Percentiles rank a stretch among this genome's conserved stretches.
These are phyloP conservation scores for Camponotus pennsylvanicus DNA, from an alignment of 1,140 invertebrate genomes.

Conservation along the genomic window DNA sequence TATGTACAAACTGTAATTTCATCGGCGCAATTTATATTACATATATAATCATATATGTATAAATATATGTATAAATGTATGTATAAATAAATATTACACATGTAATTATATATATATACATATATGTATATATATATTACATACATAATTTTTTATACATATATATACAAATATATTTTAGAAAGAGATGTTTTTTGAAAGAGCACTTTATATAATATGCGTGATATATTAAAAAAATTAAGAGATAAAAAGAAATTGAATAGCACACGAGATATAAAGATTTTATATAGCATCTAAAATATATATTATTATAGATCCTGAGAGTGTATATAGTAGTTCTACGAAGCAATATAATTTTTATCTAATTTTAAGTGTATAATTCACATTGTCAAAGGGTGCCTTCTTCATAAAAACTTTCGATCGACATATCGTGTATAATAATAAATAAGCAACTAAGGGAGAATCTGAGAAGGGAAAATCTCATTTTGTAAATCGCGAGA, in stretches of 20 bases:
- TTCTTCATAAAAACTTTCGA: constrained; percentile 73
- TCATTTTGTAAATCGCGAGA: constrained; percentile 12
- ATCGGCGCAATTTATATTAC: constrained; percentile 30
- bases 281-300: constrained; percentile 69
- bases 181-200: constrained; percentile 59
- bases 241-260: constrained; percentile 42
- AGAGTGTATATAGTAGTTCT: constrained; percentile 84
- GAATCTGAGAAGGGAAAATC: constrained; percentile 25
- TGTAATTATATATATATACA: not conserved
- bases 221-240: constrained; percentile 23
- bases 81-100: not conserved
- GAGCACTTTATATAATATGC: constrained; percentile 74
- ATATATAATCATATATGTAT: constrained; percentile 40
- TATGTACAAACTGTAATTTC: constrained; percentile 67
- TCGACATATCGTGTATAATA: constrained; percentile 56
- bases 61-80: constrained; percentile 64
- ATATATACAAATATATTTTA: constrained; percentile 71
- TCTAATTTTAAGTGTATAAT: constrained; percentile 82
- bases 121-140: not conserved
- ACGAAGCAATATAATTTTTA: constrained; percentile 84
- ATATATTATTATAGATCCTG: constrained; percentile 78
- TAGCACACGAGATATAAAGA: constrained; percentile 57
- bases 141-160: constrained; percentile 23
- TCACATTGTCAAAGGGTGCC: constrained; percentile 81
- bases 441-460: not conserved